These are phyloP conservation scores for Adela reaumurella DNA, from an alignment of 2,888 invertebrate species.

Conservation along the genomic window DNA sequence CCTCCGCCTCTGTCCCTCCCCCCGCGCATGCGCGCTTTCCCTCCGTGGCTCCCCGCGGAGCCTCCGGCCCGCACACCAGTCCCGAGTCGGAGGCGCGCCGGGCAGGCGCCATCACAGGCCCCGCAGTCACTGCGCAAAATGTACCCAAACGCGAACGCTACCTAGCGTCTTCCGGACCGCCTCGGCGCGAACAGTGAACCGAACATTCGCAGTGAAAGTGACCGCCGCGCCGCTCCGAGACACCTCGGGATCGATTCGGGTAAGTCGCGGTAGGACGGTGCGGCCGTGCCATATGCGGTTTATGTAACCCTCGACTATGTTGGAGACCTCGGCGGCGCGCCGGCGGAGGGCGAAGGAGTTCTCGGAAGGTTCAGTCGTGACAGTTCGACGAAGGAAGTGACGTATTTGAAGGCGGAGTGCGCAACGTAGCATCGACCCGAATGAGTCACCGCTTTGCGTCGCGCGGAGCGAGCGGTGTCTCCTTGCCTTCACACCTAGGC, in stretches of 20 bases:
- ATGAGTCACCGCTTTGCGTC: neutral
- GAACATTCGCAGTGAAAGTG: neutral
- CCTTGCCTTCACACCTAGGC: no score
- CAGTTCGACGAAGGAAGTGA: neutral
- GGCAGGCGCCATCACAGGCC: neutral
- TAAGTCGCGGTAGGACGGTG: neutral
- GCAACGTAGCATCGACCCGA: neutral
- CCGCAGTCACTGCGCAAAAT: neutral
- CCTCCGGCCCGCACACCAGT: constrained; percentile 23
- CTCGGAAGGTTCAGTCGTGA: neutral
- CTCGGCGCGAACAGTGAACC: no score
- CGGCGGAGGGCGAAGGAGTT: neutral
- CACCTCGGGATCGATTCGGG: neutral
- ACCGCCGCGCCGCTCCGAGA: neutral
- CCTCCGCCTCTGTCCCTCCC: constrained; percentile 27
- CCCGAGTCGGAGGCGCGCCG: neutral
- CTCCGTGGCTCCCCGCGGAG: constrained; percentile 42
- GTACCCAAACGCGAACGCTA: neutral
- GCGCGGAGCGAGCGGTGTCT: neutral
- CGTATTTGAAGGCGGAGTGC: neutral
- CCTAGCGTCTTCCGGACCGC: neutral
- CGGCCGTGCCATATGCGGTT: neutral
- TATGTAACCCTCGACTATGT: neutral
- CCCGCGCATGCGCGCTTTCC: constrained; percentile 20
- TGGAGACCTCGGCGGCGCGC: no score